Evolutionary conservation across 2,797 vertebrate species (phyloP).

Genomic region (Pangasius larnaudii): DNA sequence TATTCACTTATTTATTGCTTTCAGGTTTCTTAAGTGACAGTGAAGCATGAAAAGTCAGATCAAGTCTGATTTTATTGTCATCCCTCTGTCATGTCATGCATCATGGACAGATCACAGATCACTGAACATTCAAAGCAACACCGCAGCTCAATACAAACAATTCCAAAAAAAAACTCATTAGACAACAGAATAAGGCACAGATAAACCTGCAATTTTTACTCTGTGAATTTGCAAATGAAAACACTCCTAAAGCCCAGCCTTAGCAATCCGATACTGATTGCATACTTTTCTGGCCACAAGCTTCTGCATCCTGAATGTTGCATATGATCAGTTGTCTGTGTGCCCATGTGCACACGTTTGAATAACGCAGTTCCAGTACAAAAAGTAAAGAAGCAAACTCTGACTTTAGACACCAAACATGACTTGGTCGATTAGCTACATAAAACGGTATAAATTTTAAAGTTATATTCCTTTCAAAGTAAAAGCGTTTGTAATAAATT

Average conservation of each 20-base stretch:
- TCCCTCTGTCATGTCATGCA: too few species aligned
- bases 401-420: neutral
- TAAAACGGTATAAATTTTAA: neutral
- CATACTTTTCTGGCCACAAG: neutral
- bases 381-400: neutral
- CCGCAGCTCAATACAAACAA: neutral
- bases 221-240: neutral
- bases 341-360: neutral
- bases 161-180: neutral
- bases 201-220: neutral
- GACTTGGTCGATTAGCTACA: neutral
- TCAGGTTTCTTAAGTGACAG: neutral
- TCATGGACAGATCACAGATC: neutral
- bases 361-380: neutral
- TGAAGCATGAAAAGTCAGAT: neutral
- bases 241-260: neutral
- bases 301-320: neutral
- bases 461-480: neutral
- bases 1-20: neutral
- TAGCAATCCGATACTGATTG: neutral
- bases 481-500: neutral
- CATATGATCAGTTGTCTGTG: too few species aligned
- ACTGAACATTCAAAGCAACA: neutral
- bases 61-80: neutral
- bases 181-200: neutral